Conservation (phyloP, 2,888 invertebrate genomes). For the Galeopsomyia nigrocyanea region DNA sequence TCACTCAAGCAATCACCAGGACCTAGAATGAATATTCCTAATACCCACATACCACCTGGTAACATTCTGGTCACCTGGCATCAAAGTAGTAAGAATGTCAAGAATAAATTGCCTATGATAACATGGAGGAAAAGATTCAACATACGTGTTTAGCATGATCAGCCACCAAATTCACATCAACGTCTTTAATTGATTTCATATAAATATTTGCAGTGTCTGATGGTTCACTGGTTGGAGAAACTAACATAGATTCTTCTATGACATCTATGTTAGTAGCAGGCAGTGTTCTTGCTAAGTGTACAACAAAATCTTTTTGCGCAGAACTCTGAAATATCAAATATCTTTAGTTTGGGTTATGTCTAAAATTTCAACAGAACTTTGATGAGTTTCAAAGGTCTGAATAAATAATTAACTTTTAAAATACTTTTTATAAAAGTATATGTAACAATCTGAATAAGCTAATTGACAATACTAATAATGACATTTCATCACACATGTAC, state of each 20-base stretch:
- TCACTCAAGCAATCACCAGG: conserved; percentile 76
- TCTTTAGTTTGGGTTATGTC: not conserved
- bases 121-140: conserved; percentile 15
- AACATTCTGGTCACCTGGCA: conserved; percentile 85
- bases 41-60: conserved; percentile 89
- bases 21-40: conserved; percentile 85
- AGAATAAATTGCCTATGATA: not conserved
- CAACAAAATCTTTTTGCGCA: conserved; percentile 79
- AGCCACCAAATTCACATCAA: conserved; percentile 79
- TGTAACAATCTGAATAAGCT: too few relatives aligned
- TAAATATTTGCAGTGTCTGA: conserved; percentile 63
- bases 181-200: conserved; percentile 71
- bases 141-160: conserved; percentile 85
- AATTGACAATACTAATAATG: too few relatives aligned
- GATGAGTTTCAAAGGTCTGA: not conserved
- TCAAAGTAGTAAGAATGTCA: conserved; percentile 5
- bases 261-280: conserved; percentile 69
- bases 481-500: too few relatives aligned
- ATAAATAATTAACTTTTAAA: conserved; percentile 47
- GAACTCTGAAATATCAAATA: conserved; percentile 71
- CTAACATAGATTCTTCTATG: conserved; percentile 65
- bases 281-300: conserved; percentile 86
- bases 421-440: conserved; percentile 1
- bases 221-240: conserved; percentile 65
- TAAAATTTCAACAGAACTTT: too few relatives aligned